phyloP scores from a whole-genome alignment of 37 sponge, comb jelly and placozoan genomes.

The Spongia lamella region DNA sequence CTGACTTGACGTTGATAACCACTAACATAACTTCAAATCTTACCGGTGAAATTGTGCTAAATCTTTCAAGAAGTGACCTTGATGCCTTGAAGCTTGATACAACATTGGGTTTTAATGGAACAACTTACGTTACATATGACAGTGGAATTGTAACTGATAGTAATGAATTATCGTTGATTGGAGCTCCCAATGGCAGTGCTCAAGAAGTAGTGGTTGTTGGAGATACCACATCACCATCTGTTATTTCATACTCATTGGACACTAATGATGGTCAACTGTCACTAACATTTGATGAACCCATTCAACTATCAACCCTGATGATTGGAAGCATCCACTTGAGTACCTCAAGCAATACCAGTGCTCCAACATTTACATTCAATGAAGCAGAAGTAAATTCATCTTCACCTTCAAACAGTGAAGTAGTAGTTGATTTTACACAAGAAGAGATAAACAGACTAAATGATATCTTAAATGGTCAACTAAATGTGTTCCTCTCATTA shows the following conservation, averaged over 20 bases:
- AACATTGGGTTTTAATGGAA: constrained; percentile 27
- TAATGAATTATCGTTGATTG: constrained; percentile 52
- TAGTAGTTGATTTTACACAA: background rate
- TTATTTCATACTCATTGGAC: constrained; percentile 41
- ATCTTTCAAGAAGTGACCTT: constrained; percentile 40
- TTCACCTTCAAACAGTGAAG: background rate
- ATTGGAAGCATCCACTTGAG: constrained; percentile 24
- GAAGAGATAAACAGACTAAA: constrained; percentile 8
- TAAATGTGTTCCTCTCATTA: constrained; percentile 4
- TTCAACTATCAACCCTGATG: constrained; percentile 29
- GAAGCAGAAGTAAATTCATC: background rate
- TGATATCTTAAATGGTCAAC: background rate
- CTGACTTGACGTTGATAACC: constrained; percentile 21
- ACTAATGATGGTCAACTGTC: constrained; percentile 52
- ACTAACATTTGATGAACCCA: constrained; percentile 75
- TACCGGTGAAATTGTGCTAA: constrained; percentile 37
- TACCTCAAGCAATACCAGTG: background rate
- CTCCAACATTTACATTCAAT: background rate
- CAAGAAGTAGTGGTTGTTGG: constrained; percentile 37
- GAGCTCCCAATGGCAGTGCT: constrained; percentile 53
- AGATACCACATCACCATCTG: constrained; percentile 53
- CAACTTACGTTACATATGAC: constrained; percentile 56
- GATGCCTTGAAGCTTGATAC: constrained; percentile 61
- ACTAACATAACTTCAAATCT: constrained; percentile 36
- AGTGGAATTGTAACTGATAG: constrained; percentile 58